Evolutionary conservation across 2,888 invertebrate genomes (phyloP).

Genomic region (Noctua janthina): DNA sequence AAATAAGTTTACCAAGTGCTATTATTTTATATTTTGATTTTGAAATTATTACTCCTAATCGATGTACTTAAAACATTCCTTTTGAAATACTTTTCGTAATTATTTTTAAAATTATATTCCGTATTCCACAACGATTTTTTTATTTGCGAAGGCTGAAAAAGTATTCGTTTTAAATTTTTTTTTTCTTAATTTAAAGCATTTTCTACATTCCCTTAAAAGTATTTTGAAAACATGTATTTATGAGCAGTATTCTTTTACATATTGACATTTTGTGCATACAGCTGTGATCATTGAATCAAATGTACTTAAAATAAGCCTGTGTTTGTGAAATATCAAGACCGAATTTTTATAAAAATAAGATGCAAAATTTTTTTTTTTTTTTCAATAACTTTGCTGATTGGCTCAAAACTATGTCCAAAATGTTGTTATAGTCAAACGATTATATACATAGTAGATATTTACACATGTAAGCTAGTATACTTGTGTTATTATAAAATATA

Average conservation of each 20-base stretch:
- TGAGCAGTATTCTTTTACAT: conserved; percentile 64
- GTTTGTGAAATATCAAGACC: conserved; percentile 32
- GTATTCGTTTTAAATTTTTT: no score
- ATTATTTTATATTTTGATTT: conserved; percentile 21
- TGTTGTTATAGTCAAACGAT: conserved; percentile 71
- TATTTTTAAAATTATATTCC: conserved; percentile 18
- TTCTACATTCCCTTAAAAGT: conserved; percentile 55
- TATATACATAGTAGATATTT: conserved; percentile 71
- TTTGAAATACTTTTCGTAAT: conserved; percentile 17
- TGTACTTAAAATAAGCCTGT: conserved; percentile 59
- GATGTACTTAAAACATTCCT: conserved; percentile 57
- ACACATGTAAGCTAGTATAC: conserved; percentile 82
- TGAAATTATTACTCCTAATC: conserved; percentile 13
- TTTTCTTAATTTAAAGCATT: no score
- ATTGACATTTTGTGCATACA: conserved; percentile 56
- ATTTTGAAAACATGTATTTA: conserved; percentile 53
- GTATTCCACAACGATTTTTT: conserved; percentile 27
- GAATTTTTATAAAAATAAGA: conserved; percentile 36
- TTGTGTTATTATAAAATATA: conserved; percentile 87
- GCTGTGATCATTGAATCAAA: conserved; percentile 58
- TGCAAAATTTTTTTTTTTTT: conserved; percentile 20
- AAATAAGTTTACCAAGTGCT: conserved; percentile 10
- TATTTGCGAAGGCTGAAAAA: conserved; percentile 41
- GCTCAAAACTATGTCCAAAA: conserved; percentile 77
- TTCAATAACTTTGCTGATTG: conserved; percentile 69